Base-by-base conservation (phyloP, 2,888 invertebrate genomes). In the Euphydryas editha region DNA sequence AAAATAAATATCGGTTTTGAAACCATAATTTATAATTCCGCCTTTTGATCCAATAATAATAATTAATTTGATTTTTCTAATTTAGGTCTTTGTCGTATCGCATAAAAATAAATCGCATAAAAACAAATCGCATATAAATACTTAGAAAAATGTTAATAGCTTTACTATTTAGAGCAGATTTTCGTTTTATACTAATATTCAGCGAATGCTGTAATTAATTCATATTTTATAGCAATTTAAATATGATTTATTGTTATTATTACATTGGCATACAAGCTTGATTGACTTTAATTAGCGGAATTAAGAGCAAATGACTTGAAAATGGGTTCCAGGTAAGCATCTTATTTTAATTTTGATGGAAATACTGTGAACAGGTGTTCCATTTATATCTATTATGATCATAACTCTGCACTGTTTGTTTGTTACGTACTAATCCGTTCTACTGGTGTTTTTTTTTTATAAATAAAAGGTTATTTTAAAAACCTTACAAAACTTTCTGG, bases 61-160 rank as follows among this genome's bases (percentile, higher is more conserved):
- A n/a, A 44, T 44, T 44, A n/a, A 15, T 44, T 44, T 44, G 42
- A n/a, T 44, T n/a, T 44, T 15, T 44, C n/a, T n/a, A 44, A n/a
- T n/a, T 44, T 44, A 44, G 42, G 15, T 44, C 42, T 44, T 44
- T 44, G 42, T 44, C 42, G n/a, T n/a, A n/a, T 2, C 42, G n/a
- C 42, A 44, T 3, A n/a, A 44, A 44, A 44, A 39, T 11, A 39
- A 7, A 39, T 11, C 5, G 7, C 39, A 39, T 11, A 11, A 39
- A 39, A 39, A 39, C 8, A 39, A 7, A 39, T 11, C 5, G 13
- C 10, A 6, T 39, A 2, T 3, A 44, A n/a, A 42, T 42, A n/a
- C 42, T 15, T 42, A n/a, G 42, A 44, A 44, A 44, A 44, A 44
- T 44, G 15, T 44, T 44, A 39, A 39, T 39, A 39, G 39, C 39